A percentile compares a stretch with the other conserved stretches of the same genome.
Evolutionary conservation across 2,888 invertebrate genomes (phyloP).

Genomic region (Empis livida): DNA sequence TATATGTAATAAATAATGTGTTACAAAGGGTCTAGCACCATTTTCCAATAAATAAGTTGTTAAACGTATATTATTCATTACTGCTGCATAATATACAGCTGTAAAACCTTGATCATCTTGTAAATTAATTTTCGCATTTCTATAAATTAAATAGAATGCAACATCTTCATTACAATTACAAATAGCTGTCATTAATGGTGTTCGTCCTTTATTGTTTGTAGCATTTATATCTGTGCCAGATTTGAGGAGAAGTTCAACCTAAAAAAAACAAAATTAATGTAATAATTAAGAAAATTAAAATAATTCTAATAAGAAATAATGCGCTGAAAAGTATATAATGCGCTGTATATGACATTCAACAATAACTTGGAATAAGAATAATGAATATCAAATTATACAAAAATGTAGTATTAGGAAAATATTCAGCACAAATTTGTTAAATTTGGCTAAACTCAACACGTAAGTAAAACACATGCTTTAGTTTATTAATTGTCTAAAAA

Average conservation of each 20-base stretch:
- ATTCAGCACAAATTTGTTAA: too few species aligned
- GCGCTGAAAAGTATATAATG: too few species aligned
- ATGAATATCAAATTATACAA: too few species aligned
- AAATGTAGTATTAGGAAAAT: too few species aligned
- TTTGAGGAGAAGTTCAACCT: slow-evolving; percentile 42
- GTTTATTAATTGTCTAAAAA: too few species aligned
- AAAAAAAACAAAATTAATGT: slow-evolving; percentile 10
- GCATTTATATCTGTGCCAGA: slow-evolving; percentile 46
- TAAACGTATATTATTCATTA: slow-evolving; percentile 21
- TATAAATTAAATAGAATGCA: slow-evolving; percentile 41
- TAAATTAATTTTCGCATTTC: slow-evolving; percentile 49
- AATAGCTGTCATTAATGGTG: slow-evolving; percentile 38
- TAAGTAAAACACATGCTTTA: too few species aligned
- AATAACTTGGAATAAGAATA: too few species aligned
- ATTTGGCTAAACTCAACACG: too few species aligned
- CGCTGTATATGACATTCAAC: too few species aligned
- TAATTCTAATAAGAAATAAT: too few species aligned
- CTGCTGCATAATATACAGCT: slow-evolving; percentile 27
- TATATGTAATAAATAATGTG: slow-evolving; percentile 54
- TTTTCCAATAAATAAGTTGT: slow-evolving; percentile 39
- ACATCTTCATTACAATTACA: slow-evolving; percentile 29
- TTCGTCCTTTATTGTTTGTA: slow-evolving; percentile 45
- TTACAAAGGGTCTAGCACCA: slow-evolving; percentile 57
- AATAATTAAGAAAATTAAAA: too few species aligned
- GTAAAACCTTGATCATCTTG: slow-evolving; percentile 47